Conservation (phyloP, 2,888 invertebrate genomes). For the Ganaspis brasiliensis region DNA sequence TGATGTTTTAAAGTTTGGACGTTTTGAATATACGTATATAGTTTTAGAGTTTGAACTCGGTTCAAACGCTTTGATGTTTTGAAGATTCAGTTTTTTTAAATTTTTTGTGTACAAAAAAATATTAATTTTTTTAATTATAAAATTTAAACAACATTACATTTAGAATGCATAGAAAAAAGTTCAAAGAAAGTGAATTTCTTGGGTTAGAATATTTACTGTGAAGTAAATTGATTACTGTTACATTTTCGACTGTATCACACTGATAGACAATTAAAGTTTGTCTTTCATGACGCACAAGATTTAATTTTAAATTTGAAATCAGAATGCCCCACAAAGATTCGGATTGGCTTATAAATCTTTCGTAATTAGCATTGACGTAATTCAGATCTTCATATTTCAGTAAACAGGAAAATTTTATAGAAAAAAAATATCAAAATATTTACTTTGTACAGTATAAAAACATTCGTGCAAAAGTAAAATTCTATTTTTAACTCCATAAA, state of each 20-base stretch:
- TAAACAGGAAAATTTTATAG: slow-evolving; percentile 24
- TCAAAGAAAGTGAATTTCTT: not conserved
- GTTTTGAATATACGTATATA: too few species aligned
- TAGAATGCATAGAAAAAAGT: too few species aligned
- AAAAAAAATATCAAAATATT: slow-evolving; percentile 15
- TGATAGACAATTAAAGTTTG: not conserved
- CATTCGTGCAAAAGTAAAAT: too few species aligned
- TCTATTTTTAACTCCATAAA: too few species aligned
- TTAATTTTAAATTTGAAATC: slow-evolving; percentile 18
- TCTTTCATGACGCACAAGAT: not conserved
- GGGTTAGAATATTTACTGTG: not conserved
- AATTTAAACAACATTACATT: too few species aligned
- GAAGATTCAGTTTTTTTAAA: too few species aligned
- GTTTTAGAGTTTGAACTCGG: too few species aligned
- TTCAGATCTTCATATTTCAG: slow-evolving; percentile 37
- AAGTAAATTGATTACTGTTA: not conserved
- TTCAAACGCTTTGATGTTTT: too few species aligned
- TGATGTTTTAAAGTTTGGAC: too few species aligned
- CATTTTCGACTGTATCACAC: not conserved
- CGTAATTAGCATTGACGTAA: slow-evolving; percentile 17
- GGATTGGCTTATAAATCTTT: slow-evolving; percentile 28
- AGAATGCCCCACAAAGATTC: slow-evolving; percentile 10
- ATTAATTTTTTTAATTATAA: too few species aligned
- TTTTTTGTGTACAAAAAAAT: too few species aligned
- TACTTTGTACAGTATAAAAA: not conserved